Evolutionary conservation across 2,888 invertebrate genomes (phyloP).

Genomic region (Drosophila nigricruria): DNA sequence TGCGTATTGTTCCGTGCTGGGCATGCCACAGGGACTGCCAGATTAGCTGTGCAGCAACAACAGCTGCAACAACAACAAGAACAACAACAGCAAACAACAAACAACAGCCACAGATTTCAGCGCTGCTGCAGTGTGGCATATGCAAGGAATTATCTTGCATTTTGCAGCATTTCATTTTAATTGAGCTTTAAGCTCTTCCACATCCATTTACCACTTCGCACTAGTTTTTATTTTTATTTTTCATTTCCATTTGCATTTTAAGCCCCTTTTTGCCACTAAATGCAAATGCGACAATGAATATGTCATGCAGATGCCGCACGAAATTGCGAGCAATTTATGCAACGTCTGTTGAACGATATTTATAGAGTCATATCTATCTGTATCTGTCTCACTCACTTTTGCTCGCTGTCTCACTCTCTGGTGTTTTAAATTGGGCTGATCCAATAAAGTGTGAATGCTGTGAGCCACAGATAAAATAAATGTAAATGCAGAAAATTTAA

Average conservation of each 20-base stretch:
- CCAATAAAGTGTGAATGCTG: constrained; percentile 1
- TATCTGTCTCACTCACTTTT: neutral
- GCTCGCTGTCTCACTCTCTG: neutral
- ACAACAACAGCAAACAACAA: constrained; percentile 32
- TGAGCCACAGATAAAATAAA: neutral
- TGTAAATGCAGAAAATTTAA: constrained; percentile 15
- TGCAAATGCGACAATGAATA: constrained; percentile 60
- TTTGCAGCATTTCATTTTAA: constrained; percentile 63
- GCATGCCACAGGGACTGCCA: constrained; percentile 44
- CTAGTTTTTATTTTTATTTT: neutral
- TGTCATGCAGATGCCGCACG: constrained; percentile 5
- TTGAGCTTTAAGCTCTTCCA: constrained; percentile 59
- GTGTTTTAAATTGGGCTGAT: neutral
- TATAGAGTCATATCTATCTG: neutral
- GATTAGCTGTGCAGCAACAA: constrained; percentile 67
- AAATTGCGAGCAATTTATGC: constrained; percentile 36
- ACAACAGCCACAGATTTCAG: constrained; percentile 38
- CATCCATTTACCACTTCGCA: constrained; percentile 18
- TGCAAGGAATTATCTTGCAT: constrained; percentile 62
- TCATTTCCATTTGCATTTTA: constrained; percentile 21
- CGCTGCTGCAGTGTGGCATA: constrained; percentile 34
- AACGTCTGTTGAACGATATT: constrained; percentile 2
- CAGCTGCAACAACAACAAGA: constrained; percentile 30
- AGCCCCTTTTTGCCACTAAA: constrained; percentile 22
- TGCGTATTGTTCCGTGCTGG: constrained; percentile 65